A percentile compares a stretch with the other conserved stretches of the same genome.
Conservation (phyloP, 1,140 invertebrate species). For the Drosophila parvula region DNA sequence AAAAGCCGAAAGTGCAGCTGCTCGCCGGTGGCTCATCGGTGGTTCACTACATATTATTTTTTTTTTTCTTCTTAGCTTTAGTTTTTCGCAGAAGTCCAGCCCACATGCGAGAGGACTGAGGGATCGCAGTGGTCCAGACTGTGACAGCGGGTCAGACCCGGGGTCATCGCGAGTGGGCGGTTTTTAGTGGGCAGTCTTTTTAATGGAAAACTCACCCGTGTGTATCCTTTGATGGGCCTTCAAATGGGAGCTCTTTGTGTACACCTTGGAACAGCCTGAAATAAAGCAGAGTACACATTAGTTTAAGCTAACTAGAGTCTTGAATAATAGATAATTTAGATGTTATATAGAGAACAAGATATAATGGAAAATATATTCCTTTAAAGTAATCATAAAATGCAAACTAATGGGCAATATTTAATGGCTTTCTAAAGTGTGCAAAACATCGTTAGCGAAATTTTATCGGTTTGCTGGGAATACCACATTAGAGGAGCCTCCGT, state of each 20-base stretch:
- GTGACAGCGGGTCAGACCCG: conserved; percentile 33
- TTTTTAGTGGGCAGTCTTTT: conserved; percentile 17
- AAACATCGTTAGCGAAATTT: neutral
- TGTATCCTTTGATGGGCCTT: conserved; percentile 99
- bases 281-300: conserved; percentile 62
- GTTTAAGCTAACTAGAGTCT: neutral
- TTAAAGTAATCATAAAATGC: neutral
- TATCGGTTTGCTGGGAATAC: neutral
- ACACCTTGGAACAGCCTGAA: conserved; percentile 98
- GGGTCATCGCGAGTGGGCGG: conserved; percentile 28
- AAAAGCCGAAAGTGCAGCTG: conserved; percentile 52
- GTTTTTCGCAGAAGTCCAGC: conserved; percentile 20
- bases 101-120: conserved; percentile 47
- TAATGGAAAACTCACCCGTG: conserved; percentile 90
- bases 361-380: neutral
- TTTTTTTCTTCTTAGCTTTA: neutral
- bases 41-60: conserved; percentile 4
- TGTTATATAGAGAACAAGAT: neutral
- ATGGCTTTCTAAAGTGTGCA: neutral
- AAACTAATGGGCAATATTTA: neutral
- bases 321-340: neutral
- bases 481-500: conserved; percentile 2
- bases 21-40: conserved; percentile 47
- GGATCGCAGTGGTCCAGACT: conserved; percentile 27
- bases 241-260: conserved; percentile 99